These are phyloP conservation scores for Bagarius yarrelli DNA, from an alignment of 2,113 vertebrate genomes.

Conservation along the genomic window DNA sequence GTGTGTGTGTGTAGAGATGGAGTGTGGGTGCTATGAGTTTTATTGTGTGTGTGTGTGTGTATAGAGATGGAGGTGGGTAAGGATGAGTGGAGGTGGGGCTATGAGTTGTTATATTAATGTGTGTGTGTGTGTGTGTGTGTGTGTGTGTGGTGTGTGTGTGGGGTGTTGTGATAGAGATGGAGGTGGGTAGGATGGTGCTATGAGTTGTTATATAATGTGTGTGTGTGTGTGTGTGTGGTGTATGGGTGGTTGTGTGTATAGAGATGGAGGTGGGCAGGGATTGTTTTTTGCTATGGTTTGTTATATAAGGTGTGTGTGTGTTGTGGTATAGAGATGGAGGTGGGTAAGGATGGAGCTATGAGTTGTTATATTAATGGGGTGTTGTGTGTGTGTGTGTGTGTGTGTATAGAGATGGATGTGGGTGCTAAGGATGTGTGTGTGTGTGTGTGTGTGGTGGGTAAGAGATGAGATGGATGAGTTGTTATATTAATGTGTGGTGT, in stretches of 20 bases:
- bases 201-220: constrained; percentile 65
- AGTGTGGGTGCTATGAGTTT: neutral
- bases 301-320: constrained; percentile 53
- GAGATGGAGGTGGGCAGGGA: constrained; percentile 73
- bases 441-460: neutral
- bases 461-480: too few species aligned
- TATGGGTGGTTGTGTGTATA: neutral
- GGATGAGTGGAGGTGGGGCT: neutral
- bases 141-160: too few species aligned
- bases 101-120: neutral
- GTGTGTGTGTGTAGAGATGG: neutral
- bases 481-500: too few species aligned
- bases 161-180: constrained; percentile 67
- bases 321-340: neutral
- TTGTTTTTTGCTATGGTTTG: constrained; percentile 49
- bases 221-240: neutral
- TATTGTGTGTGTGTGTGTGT: neutral
- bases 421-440: neutral
- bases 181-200: constrained; percentile 61
- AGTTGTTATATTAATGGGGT: too few species aligned
- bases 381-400: neutral
- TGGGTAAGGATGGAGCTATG: too few species aligned
- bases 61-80: too few species aligned
- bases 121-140: neutral
- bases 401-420: too few species aligned